Evolutionary conservation across 2,888 invertebrate species (phyloP).

Genomic region (Eristalis tenax): DNA sequence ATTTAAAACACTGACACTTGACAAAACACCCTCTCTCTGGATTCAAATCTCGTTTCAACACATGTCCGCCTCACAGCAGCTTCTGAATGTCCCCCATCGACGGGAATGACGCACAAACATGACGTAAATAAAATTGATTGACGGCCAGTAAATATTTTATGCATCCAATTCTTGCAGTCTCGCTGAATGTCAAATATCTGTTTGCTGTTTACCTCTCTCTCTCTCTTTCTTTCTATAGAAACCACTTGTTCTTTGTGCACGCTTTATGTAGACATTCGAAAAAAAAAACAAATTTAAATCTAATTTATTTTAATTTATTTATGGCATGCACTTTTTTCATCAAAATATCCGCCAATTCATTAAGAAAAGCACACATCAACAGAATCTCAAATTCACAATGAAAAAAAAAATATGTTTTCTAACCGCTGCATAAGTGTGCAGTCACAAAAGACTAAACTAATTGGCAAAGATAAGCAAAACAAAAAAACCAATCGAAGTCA

Average conservation of each 20-base stretch:
- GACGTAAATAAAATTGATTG: conserved; percentile 5
- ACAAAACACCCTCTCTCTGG: too few species aligned
- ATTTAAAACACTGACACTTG: too few species aligned
- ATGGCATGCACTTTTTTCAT: conserved; percentile 51
- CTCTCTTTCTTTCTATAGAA: background rate
- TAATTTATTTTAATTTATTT: conserved; percentile 42
- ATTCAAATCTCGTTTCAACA: too few species aligned
- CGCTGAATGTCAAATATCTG: background rate
- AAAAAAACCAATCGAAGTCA: background rate
- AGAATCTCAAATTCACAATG: background rate
- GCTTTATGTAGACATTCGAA: background rate
- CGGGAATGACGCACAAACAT: background rate
- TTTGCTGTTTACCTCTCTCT: background rate
- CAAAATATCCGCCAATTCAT: conserved; percentile 24
- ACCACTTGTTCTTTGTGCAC: background rate
- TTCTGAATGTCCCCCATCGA: background rate
- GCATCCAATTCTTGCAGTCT: background rate
- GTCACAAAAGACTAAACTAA: background rate
- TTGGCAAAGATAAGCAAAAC: conserved; percentile 25
- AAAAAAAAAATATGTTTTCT: background rate
- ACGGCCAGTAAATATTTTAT: conserved; percentile 2
- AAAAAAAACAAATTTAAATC: background rate
- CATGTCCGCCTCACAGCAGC: too few species aligned
- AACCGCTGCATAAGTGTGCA: background rate
- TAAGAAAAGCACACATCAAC: conserved; percentile 20